A percentile compares a stretch with the other conserved stretches of the same genome.
These are phyloP conservation scores for Eretmochelys imbricata DNA, from an alignment of 2,113 vertebrate species.

Conservation along the genomic window DNA sequence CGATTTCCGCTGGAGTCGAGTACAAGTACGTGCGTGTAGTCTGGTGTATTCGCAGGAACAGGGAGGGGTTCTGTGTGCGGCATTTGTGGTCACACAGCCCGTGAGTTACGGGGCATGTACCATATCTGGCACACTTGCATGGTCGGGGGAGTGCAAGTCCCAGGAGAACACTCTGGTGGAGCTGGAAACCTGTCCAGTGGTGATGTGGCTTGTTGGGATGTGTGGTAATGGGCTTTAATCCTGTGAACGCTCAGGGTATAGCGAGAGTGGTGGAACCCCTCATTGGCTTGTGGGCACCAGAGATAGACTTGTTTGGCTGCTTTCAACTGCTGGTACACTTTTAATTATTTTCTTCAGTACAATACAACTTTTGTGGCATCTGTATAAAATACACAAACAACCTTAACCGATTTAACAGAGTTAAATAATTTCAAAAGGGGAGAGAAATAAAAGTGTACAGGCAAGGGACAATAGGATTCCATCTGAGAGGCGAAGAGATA, in stretches of 20 bases:
- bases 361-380: not conserved
- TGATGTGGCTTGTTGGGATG: not conserved
- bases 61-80: not conserved
- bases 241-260: not conserved
- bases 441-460: not conserved
- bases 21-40: not conserved
- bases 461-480: not conserved
- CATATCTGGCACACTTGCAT: fast-evolving
- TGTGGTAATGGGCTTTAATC: not conserved
- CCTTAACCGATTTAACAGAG: not conserved
- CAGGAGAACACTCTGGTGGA: not conserved
- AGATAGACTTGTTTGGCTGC: not conserved
- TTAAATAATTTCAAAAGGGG: not conserved
- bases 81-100: not conserved
- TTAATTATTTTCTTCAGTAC: not conserved
- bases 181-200: not conserved
- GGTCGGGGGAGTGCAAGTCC: not conserved
- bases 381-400: not conserved
- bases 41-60: not conserved
- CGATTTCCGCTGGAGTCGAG: not conserved
- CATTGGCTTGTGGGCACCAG: not conserved
- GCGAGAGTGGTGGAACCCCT: not conserved
- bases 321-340: not conserved
- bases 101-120: fast-evolving
- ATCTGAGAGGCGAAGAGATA: not conserved